Evolutionary conservation across 2,888 invertebrate genomes (phyloP), one percentile per base, ranked within the genome.

Genomic region (Eulithis prunata): DNA sequence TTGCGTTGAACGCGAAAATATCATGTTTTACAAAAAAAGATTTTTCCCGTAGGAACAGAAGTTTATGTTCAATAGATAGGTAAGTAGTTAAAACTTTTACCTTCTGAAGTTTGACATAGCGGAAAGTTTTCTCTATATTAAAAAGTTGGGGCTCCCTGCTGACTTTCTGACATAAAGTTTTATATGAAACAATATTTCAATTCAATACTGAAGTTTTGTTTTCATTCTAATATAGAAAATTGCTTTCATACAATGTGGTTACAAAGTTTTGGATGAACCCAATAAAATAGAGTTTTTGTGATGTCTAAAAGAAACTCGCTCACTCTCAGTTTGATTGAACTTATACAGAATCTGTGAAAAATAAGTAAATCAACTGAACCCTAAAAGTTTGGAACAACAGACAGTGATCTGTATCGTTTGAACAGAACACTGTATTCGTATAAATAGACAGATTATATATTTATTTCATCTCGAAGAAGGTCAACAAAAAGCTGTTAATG

Each of bases 131-230:
- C 28, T 41, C 28, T 59, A 43, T 52, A 59, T 28, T 51, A 52
- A 59, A 52, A 59, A 52, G 58, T 59, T 59, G 41, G 41, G 21
- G 12, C 36, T 59, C 58, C 51, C 58, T 14, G 8, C 46, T 43
- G 58, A 41, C 58, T 56, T 32, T 46, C 32, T 55, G 43, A 55
- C 12, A 21, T n/a, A 52, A 41, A 36, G 32, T 52, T 32, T 36
- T 52, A 32, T 36, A n/a, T 32, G 21, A 21, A 49, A 49, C 49
- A 49, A 49, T 49, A 49, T 49, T 49, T 49, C 49, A 10, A 49
- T 49, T 49, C 11, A 4, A 49, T 21, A 49, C 32, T 52, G n/a
- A 32, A n/a, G 14, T 54, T 54, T 54, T 11, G 14, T 47, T 47
- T 47, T 14, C 7, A 47, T 10, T 14, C 14, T 21, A 47, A 47